Evolutionary conservation across 2,113 vertebrate genomes (phyloP), one percentile per base, ranked within the genome.

Genomic region (Entelurus aequoreus): DNA sequence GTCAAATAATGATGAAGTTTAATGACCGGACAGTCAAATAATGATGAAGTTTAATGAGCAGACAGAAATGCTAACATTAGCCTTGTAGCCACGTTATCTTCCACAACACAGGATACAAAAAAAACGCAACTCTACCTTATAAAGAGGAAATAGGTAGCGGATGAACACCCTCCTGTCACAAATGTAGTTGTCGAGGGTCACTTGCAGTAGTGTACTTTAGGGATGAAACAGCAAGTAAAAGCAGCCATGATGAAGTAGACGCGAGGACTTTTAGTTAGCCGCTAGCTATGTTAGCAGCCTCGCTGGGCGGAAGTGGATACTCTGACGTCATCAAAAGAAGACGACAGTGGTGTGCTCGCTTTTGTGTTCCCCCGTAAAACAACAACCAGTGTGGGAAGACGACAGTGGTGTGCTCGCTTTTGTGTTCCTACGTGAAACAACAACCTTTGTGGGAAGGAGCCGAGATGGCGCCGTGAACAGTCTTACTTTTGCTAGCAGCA

Each of bases 241-340:
- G 6, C 16, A 6, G 46, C 49, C 15, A 60, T 38, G 21, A 60
- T 10, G 69, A 54, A 65, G 46, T 54, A 48, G 8, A 66, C 2
- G 21, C 21, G 46, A 11, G 1, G 3, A n/a, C 19, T 59, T 0
- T 38, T 3, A n/a, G 56, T 60, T 83, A 84, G 75, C 78, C 57
- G 37, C 21, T 8, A 78, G 78, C 84, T 84, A 88, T 88, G 78
- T 79, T 87, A 85, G 75, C 75, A 62, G 52, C 71, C 66, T 74
- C 69, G 66, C 62, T 46, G 12, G 65, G 14, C 72, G 74, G 77
- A 84, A 78, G 35, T 14, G 12, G 14, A 0, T 15, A 1, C 2
- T 13, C 0, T 57, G 48, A 73, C 69, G 65, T 77, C 60, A 78
- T 66, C 46, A 66, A 66, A 51, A 63, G 3, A 16, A 14, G 51